These are phyloP conservation scores for Vanessa cardui DNA, from an alignment of 2,888 invertebrate genomes.

Conservation along the genomic window DNA sequence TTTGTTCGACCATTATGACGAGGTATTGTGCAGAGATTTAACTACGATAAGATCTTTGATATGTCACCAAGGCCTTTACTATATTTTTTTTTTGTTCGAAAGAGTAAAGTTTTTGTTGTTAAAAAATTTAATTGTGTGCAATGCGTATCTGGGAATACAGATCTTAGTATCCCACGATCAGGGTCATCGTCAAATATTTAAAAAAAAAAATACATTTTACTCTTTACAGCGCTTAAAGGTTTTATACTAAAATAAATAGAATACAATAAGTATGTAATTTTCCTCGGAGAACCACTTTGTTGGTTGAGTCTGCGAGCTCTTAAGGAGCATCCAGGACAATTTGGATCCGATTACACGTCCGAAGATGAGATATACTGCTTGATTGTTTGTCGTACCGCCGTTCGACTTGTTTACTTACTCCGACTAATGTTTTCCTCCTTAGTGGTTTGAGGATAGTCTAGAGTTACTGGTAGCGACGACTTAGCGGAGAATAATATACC, in stretches of 20 bases:
- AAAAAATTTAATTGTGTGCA: conserved; percentile 28
- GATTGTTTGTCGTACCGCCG: conserved; percentile 66
- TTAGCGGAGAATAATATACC: conserved; percentile 42
- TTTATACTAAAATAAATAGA: conserved; percentile 14
- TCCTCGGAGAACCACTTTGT: conserved; percentile 55
- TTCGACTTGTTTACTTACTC: conserved; percentile 64
- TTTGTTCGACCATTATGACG: conserved; percentile 77
- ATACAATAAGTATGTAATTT: conserved; percentile 51
- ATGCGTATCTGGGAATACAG: neutral
- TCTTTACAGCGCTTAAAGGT: neutral
- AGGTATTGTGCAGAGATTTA: conserved; percentile 78
- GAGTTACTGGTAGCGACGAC: conserved; percentile 56
- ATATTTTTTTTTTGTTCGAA: conserved; percentile 64
- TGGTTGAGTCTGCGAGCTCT: conserved; percentile 52
- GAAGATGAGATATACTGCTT: conserved; percentile 55
- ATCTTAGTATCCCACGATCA: conserved; percentile 23
- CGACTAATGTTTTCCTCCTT: conserved; percentile 60
- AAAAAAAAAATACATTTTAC: neutral
- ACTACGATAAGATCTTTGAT: conserved; percentile 78
- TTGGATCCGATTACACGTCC: conserved; percentile 73
- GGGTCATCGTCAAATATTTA: neutral
- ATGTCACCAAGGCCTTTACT: conserved; percentile 74
- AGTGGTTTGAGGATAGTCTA: conserved; percentile 56
- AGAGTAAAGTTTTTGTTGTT: conserved; percentile 69
- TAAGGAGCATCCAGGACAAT: conserved; percentile 58